Base-by-base conservation (phyloP, 2,888 invertebrate genomes). In the Rhorus exstirpatorius region DNA sequence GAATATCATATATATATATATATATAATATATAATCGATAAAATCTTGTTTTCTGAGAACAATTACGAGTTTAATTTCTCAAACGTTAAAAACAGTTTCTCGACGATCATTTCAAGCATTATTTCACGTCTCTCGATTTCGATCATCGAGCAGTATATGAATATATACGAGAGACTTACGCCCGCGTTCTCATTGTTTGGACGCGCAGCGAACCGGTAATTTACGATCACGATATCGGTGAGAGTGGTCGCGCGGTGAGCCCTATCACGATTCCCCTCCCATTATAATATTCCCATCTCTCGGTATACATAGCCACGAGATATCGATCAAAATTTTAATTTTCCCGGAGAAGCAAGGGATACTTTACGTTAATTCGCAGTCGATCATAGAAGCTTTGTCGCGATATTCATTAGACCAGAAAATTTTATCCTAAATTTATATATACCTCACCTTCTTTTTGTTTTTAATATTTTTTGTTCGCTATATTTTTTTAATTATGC, bases 261-360 rank as follows among this genome's bases (percentile, higher is more conserved):
- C 46, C 61, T 58, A 65, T 49, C 55, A 31, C 61, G 79, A 79
- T 55, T 10, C 6, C 44, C 44, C 63, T n/a, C 21, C 71, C 65
- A 60, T 41, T 44, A 80, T 84, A 84, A 85, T 87, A 86, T 87
- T 84, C 84, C 86, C 84, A 88, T 88, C 84, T 83, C 79, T 72
- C 71, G 72, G 55, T 58, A 81, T 82, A 41, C 49, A 55, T 55
- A 26, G 26, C 82, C 81, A 70, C 85, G 84, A 86, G 86, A 88
- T 87, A 88, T 88, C 86, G 86, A 88, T 88, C 87, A 88, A 86
- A 88, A 88, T 88, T 86, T 87, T 86, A 87, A 88, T 88, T 84
- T 85, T 84, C 84, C 83, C 83, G 84, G 85, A 84, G 85, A 24
- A 41, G 7, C 63, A 21, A 21, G 24, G n/a, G 46, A 55, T 24